A percentile compares a stretch with the other conserved stretches of the same genome.
These are phyloP conservation scores for Poeciliopsis turrubarensis DNA, from an alignment of 2,113 vertebrate genomes.

Conservation along the genomic window DNA sequence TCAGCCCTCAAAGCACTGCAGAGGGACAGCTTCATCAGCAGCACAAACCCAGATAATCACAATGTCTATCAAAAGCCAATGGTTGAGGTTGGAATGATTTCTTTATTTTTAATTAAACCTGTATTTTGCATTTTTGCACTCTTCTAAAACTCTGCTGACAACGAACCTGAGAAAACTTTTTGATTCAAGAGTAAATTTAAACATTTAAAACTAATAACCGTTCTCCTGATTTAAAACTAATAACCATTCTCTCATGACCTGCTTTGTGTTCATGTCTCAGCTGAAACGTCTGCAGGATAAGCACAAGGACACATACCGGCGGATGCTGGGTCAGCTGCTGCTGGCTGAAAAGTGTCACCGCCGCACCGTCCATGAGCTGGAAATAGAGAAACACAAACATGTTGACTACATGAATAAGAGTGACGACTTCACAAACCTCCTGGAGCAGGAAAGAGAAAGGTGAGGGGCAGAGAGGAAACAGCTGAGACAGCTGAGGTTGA, in stretches of 20 bases:
- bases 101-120: neutral
- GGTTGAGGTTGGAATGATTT: conserved; percentile 84
- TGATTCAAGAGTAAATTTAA: neutral
- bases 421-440: conserved; percentile 96
- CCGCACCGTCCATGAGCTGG: conserved; percentile 91
- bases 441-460: conserved; percentile 98
- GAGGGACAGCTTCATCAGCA: conserved; percentile 85
- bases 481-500: neutral
- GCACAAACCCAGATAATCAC: conserved; percentile 81
- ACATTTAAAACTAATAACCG: neutral
- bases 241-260: neutral
- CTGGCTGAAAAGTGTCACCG: conserved; percentile 94
- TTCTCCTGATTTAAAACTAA: neutral
- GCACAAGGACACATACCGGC: conserved; percentile 92
- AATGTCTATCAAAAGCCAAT: conserved; percentile 93
- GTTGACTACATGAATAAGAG: conserved; percentile 99
- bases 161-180: neutral
- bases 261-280: conserved; percentile 69
- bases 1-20: conserved; percentile 89
- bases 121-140: neutral
- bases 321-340: conserved; percentile 96
- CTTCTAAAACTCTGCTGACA: neutral
- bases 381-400: conserved; percentile 94
- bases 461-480: conserved; percentile 57
- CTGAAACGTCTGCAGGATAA: conserved; percentile 95